These are phyloP conservation scores for Eunapius fragilis DNA, from an alignment of 37 sponge, comb jelly and placozoan genomes.

Conservation along the genomic window DNA sequence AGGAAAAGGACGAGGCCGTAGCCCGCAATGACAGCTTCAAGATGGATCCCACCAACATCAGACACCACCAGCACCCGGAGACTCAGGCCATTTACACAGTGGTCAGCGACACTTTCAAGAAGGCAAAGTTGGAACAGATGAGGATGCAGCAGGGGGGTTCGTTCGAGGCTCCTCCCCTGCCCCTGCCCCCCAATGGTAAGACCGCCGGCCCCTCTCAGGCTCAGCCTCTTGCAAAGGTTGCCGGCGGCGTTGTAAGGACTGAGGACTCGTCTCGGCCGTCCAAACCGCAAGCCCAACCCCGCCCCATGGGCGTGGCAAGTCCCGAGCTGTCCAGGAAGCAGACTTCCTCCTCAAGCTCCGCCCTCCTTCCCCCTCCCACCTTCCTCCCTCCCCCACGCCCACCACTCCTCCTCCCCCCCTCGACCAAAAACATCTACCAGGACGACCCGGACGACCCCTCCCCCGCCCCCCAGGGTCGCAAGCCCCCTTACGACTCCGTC, in stretches of 20 bases:
- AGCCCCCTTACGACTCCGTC: conserved; percentile 10
- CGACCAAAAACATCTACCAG: not conserved
- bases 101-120: conserved; percentile 33
- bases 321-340: not conserved
- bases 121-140: no score
- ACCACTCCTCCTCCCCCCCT: no score
- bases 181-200: not conserved
- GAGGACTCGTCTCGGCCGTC: not conserved
- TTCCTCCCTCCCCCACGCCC: not conserved
- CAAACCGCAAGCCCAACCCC: not conserved
- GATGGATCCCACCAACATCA: conserved; percentile 57
- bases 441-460: not conserved
- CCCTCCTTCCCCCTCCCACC: not conserved
- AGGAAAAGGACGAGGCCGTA: not conserved
- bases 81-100: conserved; percentile 38
- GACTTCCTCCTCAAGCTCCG: not conserved
- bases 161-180: not conserved
- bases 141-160: no score
- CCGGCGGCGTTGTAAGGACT: no score
- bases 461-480: not conserved
- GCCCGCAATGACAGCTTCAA: conserved; percentile 32
- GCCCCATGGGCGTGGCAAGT: not conserved
- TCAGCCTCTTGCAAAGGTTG: no score
- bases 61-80: conserved; percentile 18
- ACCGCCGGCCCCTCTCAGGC: not conserved